Evolutionary conservation across 2,888 invertebrate species (phyloP).

Genomic region (Apamea anceps): DNA sequence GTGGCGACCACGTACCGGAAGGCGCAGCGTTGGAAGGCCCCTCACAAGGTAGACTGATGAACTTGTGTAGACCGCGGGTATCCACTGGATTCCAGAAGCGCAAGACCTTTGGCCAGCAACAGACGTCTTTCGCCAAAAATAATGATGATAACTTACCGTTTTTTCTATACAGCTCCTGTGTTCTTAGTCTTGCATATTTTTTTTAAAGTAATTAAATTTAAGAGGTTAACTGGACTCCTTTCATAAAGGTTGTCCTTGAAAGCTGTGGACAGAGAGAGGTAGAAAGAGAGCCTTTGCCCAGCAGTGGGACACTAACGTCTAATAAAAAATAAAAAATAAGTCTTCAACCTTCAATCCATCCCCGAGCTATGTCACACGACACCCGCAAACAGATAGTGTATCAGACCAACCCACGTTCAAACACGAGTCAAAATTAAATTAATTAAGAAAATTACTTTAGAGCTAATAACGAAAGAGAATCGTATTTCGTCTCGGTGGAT

Average conservation of each 20-base stretch:
- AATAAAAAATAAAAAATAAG: neutral
- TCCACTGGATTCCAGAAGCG: neutral
- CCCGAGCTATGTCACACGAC: constrained; percentile 25
- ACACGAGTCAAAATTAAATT: constrained; percentile 63
- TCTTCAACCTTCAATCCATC: constrained; percentile 30
- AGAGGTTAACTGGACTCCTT: neutral
- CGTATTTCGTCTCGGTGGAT: constrained; percentile 52
- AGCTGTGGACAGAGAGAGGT: neutral
- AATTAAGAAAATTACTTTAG: constrained; percentile 66
- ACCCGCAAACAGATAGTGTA: constrained; percentile 39
- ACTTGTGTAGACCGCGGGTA: neutral
- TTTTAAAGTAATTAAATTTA: neutral
- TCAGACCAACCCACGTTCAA: constrained; percentile 39
- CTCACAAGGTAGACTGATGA: neutral
- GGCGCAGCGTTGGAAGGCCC: neutral
- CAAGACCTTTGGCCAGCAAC: neutral
- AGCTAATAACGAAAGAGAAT: constrained; percentile 57
- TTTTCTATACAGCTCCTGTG: neutral
- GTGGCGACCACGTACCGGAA: neutral
- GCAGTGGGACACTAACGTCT: too few species aligned
- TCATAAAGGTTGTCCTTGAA: neutral
- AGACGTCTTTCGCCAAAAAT: neutral
- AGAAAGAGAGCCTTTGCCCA: neutral
- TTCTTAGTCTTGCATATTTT: neutral
- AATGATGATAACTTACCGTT: neutral